phyloP scores from a whole-genome alignment of 37 sponge, comb jelly and placozoan genomes.

The Petrosia ficiformis region DNA sequence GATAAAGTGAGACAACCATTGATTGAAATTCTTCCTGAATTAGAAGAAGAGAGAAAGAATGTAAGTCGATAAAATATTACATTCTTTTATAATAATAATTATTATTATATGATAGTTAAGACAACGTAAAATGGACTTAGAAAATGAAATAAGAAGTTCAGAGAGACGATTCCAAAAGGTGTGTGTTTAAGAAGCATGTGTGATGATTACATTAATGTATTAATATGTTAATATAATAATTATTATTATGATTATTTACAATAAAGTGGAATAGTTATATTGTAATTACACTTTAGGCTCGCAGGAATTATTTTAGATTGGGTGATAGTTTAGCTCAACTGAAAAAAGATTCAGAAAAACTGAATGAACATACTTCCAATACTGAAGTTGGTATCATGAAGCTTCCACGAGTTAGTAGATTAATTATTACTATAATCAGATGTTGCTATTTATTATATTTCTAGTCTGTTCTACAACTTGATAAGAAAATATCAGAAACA shows the following conservation, averaged over 20 bases:
- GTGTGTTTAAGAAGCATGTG: too few species aligned
- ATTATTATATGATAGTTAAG: conserved; percentile 22
- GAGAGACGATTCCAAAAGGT: background rate
- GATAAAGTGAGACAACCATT: conserved; percentile 48
- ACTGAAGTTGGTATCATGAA: too few species aligned
- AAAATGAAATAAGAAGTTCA: conserved; percentile 11
- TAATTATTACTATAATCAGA: too few species aligned
- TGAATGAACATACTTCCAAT: background rate
- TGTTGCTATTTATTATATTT: background rate
- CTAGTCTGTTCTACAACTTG: background rate
- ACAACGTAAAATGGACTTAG: conserved; percentile 1
- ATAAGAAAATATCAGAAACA: conserved; percentile 6
- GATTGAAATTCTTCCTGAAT: conserved; percentile 44
- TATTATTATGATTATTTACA: too few species aligned
- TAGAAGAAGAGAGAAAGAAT: conserved; percentile 56
- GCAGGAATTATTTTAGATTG: conserved; percentile 31
- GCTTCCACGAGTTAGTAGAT: too few species aligned
- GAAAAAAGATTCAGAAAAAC: background rate
- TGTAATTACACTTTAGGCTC: conserved; percentile 16
- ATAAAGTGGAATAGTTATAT: background rate
- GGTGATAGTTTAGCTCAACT: conserved; percentile 20
- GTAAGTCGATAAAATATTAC: conserved; percentile 14
- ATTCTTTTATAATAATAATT: background rate
- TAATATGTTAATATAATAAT: too few species aligned
- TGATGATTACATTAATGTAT: too few species aligned